These are phyloP conservation scores for Gibbula magus DNA, from an alignment of 2,888 invertebrate genomes.

Conservation along the genomic window DNA sequence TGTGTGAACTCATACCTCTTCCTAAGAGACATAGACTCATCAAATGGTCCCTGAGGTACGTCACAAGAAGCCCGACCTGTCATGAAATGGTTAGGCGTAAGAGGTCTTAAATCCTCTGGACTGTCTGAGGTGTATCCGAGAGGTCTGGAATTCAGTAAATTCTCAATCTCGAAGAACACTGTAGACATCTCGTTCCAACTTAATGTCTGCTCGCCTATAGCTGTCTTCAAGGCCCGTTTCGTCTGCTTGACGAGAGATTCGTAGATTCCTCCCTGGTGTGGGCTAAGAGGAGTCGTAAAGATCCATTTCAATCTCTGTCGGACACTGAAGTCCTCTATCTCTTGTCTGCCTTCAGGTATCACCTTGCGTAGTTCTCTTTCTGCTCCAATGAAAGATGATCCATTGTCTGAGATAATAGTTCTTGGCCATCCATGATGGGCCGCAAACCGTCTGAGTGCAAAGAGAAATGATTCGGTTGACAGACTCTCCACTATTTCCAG, in stretches of 20 bases:
- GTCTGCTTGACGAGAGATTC: not conserved
- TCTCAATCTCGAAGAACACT: not conserved
- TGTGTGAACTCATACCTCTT: conserved; percentile 30
- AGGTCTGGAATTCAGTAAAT: conserved; percentile 21
- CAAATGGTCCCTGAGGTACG: conserved; percentile 12
- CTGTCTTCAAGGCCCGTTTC: not conserved
- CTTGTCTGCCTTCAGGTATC: not conserved
- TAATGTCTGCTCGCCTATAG: not conserved
- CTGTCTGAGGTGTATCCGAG: not conserved
- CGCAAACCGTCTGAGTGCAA: not conserved
- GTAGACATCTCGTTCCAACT: conserved; percentile 11
- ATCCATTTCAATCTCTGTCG: conserved; percentile 23
- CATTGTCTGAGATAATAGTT: not conserved
- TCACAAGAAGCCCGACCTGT: not conserved
- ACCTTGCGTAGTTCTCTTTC: conserved; percentile 13
- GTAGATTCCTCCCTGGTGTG: conserved; percentile 32
- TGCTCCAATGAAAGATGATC: not conserved
- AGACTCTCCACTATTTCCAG: not conserved
- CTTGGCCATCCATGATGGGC: conserved; percentile 9
- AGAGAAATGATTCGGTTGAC: not conserved
- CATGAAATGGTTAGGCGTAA: not conserved
- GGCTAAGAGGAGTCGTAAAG: too few species aligned
- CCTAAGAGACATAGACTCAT: not conserved
- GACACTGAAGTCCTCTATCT: conserved; percentile 18
- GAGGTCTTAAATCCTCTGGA: not conserved